Conservation (phyloP, 2,797 vertebrate species). For the Sus cebifrons region DNA sequence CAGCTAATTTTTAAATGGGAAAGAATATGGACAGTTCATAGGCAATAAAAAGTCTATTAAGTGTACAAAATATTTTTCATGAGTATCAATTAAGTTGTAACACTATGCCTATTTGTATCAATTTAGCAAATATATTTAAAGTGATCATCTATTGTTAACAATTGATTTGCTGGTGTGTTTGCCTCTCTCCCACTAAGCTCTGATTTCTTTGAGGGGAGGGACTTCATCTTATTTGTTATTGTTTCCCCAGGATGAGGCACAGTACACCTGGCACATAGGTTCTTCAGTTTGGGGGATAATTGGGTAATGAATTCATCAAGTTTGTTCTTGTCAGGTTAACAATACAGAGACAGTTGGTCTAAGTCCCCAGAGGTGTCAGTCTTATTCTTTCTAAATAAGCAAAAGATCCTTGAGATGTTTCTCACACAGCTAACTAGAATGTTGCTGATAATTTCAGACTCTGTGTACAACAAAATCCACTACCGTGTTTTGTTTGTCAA, state of each 20-base stretch:
- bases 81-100: not conserved
- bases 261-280: not conserved
- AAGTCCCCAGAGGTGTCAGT: not conserved
- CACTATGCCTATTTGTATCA: not conserved
- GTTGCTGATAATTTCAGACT: slow-evolving; percentile 36
- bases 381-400: slow-evolving; percentile 27
- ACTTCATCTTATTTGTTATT: not conserved
- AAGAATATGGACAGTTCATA: slow-evolving; percentile 17
- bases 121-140: slow-evolving; percentile 4
- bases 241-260: not conserved
- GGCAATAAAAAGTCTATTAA: not conserved
- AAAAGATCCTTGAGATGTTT: not conserved
- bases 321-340: not conserved
- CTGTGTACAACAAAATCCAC: not conserved
- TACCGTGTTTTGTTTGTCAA: not conserved
- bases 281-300: not conserved
- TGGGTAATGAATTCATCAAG: slow-evolving; percentile 5
- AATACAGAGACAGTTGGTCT: not conserved
- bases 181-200: not conserved
- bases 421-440: not conserved
- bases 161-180: not conserved
- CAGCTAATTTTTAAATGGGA: slow-evolving; percentile 17
- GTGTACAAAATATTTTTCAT: not conserved
- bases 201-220: not conserved
- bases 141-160: not conserved